Conservation (phyloP, 1,140 invertebrate genomes). For the Dolichoris vasculosae region DNA sequence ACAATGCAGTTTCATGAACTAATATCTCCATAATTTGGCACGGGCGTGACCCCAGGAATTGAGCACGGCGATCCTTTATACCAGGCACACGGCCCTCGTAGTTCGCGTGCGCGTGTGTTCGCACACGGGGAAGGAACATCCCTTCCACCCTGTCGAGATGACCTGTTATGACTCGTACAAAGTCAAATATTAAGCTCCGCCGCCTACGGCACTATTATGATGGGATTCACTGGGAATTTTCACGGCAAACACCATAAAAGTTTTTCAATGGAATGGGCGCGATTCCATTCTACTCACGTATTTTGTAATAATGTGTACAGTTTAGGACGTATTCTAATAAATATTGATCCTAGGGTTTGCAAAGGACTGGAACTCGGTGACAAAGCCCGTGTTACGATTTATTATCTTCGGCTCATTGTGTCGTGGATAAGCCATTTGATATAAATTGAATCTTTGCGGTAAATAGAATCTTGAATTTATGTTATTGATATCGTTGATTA, state of each 20-base stretch:
- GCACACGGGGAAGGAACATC: neutral
- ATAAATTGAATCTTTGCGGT: constrained; percentile 24
- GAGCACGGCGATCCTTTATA: constrained; percentile 28
- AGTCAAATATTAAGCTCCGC: constrained; percentile 53
- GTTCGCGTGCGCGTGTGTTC: neutral
- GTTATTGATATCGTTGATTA: neutral
- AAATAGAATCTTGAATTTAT: neutral
- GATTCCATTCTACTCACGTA: constrained; percentile 31
- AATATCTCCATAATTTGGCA: constrained; percentile 64
- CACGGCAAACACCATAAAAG: constrained; percentile 48
- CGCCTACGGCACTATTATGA: constrained; percentile 33
- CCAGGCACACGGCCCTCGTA: neutral
- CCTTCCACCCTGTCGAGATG: constrained; percentile 16
- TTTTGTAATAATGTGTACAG: constrained; percentile 29
- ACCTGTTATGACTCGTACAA: constrained; percentile 44
- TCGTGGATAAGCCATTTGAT: constrained; percentile 14
- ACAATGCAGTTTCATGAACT: constrained; percentile 60
- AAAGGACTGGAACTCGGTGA: neutral
- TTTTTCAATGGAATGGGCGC: constrained; percentile 38
- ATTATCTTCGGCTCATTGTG: constrained; percentile 41
- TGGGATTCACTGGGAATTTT: constrained; percentile 46
- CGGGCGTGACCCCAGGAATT: constrained; percentile 52
- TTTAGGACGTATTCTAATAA: constrained; percentile 40
- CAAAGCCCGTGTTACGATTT: constrained; percentile 41
- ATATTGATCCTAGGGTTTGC: constrained; percentile 39